These are phyloP conservation scores for Stegodyphus mimosarum DNA, from an alignment of 1,140 invertebrate species.

Conservation along the genomic window DNA sequence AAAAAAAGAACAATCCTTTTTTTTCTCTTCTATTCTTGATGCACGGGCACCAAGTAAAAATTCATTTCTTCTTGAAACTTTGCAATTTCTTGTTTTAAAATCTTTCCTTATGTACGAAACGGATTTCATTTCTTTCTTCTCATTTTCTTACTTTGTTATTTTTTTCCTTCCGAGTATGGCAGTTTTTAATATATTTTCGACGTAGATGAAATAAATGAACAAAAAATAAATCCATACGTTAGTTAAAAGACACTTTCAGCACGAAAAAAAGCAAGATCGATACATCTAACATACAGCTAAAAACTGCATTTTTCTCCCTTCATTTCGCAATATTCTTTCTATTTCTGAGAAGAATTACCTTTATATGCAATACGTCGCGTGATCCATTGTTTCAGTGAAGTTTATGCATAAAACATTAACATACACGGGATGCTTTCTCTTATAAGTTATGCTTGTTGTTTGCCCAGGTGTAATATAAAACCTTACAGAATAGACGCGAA, in stretches of 20 bases:
- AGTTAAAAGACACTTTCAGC: conserved; percentile 25
- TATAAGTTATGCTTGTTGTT: neutral
- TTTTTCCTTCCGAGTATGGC: neutral
- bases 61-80: neutral
- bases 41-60: conserved; percentile 1
- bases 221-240: conserved; percentile 17
- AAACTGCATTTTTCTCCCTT: neutral
- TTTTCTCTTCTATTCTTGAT: neutral
- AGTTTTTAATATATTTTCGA: conserved; percentile 31
- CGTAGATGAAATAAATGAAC: neutral
- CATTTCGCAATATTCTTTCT: neutral
- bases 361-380: neutral
- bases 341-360: conserved; percentile 16
- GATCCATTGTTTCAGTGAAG: conserved; percentile 1
- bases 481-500: too few species aligned
- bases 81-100: conserved; percentile 24
- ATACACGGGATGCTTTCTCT: neutral
- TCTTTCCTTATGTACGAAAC: conserved; percentile 5
- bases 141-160: conserved; percentile 12
- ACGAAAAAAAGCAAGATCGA: neutral
- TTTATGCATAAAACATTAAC: neutral
- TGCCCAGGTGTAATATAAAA: too few species aligned
- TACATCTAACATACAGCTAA: too few species aligned
- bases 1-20: too few species aligned
- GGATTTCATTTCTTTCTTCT: neutral